Base-by-base conservation (phyloP, 2,888 invertebrate species). In the Synergus gifuensis region DNA sequence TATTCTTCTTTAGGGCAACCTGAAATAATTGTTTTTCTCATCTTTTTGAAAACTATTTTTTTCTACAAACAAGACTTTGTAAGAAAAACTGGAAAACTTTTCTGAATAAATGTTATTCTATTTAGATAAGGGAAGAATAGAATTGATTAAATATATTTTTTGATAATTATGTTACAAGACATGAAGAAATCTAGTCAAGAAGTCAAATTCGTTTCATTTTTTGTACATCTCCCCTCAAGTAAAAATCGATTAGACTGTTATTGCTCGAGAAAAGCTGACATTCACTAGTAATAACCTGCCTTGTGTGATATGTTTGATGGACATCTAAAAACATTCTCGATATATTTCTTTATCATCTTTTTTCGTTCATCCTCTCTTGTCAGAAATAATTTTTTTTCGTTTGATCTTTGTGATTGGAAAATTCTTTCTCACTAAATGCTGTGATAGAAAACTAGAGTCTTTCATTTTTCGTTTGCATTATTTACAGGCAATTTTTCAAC, bases 401-500 rank as follows among this genome's bases (percentile, higher is more conserved):
- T 28, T 28, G 28, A 28, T 28, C 28, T 28, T 28, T 3, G 28
- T 28, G 3, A 28, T 28, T 28, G 64, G 42, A 42, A 64, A 66
- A 66, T 42, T n/a, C 18, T 66, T n/a, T 66, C 64, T n/a, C 40
- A n/a, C 64, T 9, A n/a, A 64, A 36, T 64, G 36, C 16, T n/a
- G 11, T 66, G 3, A 42, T 18, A 66, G 9, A 11, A 40, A 66
- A 66, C 46, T 14, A 18, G 3, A 46, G 5, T 46, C 22, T 67
- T 67, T 67, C 44, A 46, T 44, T 46, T 12, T 67, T 12, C 18
- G 4, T 42, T 28, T 67, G 28, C 22, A 46, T 46, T 67, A 67
- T 46, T 67, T 67, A 67, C 46, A 22, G 46, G 22, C 46, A 67
- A 67, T 67, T 67, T 46, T 67, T 0, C 7, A 67, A 46, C 22